A percentile compares a stretch with the other conserved stretches of the same genome.
Conservation (phyloP, 2,113 vertebrate genomes). For the Aramus guarauna region DNA sequence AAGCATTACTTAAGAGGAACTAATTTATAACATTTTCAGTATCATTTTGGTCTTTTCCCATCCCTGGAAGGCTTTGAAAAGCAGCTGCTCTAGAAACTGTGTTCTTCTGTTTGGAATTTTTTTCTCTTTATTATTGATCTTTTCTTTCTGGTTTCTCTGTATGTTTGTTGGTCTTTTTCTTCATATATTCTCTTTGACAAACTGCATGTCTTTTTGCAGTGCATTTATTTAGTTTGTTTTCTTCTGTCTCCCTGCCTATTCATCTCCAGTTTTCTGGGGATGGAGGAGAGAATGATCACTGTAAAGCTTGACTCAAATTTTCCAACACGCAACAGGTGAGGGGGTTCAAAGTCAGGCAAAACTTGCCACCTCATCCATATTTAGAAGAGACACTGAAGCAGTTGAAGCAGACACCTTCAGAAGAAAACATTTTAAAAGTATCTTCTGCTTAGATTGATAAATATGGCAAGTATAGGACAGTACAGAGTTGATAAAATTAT, state of each 20-base stretch:
- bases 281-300: neutral
- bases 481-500: neutral
- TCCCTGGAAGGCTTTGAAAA: neutral
- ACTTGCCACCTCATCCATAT: neutral
- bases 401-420: neutral
- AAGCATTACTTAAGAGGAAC: neutral
- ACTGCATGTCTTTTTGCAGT: neutral
- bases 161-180: neutral
- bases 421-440: neutral
- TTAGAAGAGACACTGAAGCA: neutral
- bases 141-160: neutral
- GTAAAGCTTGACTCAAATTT: constrained; percentile 4
- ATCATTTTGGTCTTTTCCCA: neutral
- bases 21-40: neutral
- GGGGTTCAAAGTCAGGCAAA: neutral
- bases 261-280: neutral
- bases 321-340: neutral
- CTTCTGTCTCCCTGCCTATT: neutral
- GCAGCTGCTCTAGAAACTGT: neutral
- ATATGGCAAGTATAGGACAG: neutral
- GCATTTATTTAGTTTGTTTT: constrained; percentile 3
- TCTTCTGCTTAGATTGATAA: neutral
- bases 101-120: neutral
- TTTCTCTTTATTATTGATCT: neutral
- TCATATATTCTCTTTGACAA: neutral